A percentile compares a stretch with the other conserved stretches of the same genome.
These are phyloP conservation scores for Hassar affinis DNA, from an alignment of 2,113 vertebrate species.

Conservation along the genomic window DNA sequence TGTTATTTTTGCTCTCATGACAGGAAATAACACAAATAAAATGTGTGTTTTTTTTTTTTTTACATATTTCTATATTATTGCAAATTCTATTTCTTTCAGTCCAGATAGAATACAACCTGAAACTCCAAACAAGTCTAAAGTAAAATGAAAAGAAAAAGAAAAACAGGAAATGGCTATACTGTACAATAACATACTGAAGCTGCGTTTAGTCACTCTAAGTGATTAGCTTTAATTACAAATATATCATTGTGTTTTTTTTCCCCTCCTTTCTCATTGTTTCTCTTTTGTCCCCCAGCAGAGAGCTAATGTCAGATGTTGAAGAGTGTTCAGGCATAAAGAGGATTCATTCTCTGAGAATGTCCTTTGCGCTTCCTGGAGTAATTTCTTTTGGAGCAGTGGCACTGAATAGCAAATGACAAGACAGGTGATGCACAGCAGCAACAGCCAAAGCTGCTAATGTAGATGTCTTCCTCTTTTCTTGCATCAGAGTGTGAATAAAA, in stretches of 20 bases:
- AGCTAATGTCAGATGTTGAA: slow-evolving; percentile 68
- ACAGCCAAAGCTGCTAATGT: slow-evolving; percentile 58
- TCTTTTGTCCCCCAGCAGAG: slow-evolving; percentile 60
- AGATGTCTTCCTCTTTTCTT: slow-evolving; percentile 73
- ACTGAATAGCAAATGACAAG: slow-evolving; percentile 76
- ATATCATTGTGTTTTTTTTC: neutral
- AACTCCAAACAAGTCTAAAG: neutral
- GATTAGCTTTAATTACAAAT: neutral
- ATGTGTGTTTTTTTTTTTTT: neutral
- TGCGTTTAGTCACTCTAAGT: neutral
- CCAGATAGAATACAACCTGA: neutral
- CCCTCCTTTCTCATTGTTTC: neutral
- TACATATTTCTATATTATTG: neutral
- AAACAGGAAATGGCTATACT: neutral
- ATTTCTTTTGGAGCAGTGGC: slow-evolving; percentile 77
- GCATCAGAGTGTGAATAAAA: slow-evolving; percentile 68
- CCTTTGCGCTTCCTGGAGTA: slow-evolving; percentile 76
- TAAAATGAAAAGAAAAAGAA: neutral
- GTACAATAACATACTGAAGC: neutral
- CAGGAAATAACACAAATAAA: neutral
- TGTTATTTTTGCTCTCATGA: too few relatives aligned
- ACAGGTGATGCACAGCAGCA: slow-evolving; percentile 68
- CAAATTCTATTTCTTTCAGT: neutral
- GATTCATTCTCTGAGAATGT: slow-evolving; percentile 79
- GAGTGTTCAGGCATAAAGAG: slow-evolving; percentile 74